Evolutionary conservation across 2,797 vertebrate species (phyloP), one percentile per base, ranked within the genome.

Genomic region (Molossus alvarezi): DNA sequence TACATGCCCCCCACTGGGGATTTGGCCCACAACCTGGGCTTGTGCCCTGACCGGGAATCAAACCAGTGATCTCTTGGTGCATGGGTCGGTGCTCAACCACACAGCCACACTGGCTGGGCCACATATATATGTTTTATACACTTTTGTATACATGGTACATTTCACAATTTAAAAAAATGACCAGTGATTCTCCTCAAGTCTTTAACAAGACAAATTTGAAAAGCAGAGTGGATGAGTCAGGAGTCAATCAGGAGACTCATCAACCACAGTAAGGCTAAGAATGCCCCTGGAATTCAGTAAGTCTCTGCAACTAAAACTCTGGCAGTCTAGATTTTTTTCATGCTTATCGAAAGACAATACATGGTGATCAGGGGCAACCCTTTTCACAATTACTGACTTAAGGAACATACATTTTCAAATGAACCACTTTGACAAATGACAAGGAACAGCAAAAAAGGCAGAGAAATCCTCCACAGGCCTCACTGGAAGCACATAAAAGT

Each of bases 271-370:
- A 65, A 94, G 48, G 69, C 80, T 55, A 77, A 88, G 64, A 92
- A 80, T 6, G 15, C 6, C 37, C 75, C 62, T 75, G 79, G 81
- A 94, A 93, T 90, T 96, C 79, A 93, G 1, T 62, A 33, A 7
- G 9, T 81, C 60, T 93, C 53, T 79, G 81, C 51, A 82, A 96
- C 92, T 96, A 96, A 88, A 95, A 93, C 81, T 27, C 6, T 86
- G 62, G 48, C 9, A 60, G 62, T 82, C 64, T 48, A 17, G 41
- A 25, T 69, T 69, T 91, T 53, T 58, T 85, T 94, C 37, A 41
- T 37, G 53, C 51, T 80, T 80, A 13, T 65, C 7, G 25, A 80
- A 58, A 92, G 51, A 88, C 51, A 94, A 72, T 7, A 33, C 3
- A 57, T 8, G 37, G 10, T 73, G n/a, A 62, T 58, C 12, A 33